Base-by-base conservation (phyloP, 2,797 vertebrate species). In the Propithecus deckenii region DNA sequence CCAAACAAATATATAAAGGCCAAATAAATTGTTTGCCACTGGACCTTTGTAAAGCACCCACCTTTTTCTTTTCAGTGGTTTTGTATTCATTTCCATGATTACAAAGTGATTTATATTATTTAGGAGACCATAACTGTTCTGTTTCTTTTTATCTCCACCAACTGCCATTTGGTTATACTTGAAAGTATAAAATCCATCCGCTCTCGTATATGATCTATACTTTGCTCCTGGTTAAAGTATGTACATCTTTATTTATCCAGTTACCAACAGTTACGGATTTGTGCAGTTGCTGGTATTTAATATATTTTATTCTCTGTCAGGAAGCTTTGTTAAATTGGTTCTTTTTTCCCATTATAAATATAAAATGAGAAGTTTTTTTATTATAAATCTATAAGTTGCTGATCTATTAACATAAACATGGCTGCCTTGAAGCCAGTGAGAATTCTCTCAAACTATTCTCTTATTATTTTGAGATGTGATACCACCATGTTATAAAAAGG, bases 401-500 rank as follows among this genome's bases (percentile, higher is more conserved):
- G n/a, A 65, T 50, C 20, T 79, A 57, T 57, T 57, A 23, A 57
- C 25, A 35, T 85, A 67, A 84, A 84, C 55, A 74, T 65, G 46
- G 32, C 71, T 94, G 13, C 38, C 52, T 79, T 30, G 41, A 80
- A 89, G n/a, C 48, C 17, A 46, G 61, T 89, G 86, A 17, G 25
- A 46, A 74, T 79, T 30, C 38, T 94, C 41, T 79, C 17, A 55
- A 88, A 78, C 38, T 92, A 30, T 71, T 32, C 50, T 79, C 15
- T 84, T 88, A 12, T 28, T 78, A 38, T 84, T 96, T 96, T 93
- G 61, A 86, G 57, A 86, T 87, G 23, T 91, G 35, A 94, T 91
- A 81, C 23, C 35, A 43, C n/a, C 18, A 38, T 69, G 23, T 87
- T 89, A 65, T 50, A 55, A 72, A 57, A 79, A 71, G 23, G 78